Conservation (phyloP, 2,797 vertebrate species). For the Octomys mimax region DNA sequence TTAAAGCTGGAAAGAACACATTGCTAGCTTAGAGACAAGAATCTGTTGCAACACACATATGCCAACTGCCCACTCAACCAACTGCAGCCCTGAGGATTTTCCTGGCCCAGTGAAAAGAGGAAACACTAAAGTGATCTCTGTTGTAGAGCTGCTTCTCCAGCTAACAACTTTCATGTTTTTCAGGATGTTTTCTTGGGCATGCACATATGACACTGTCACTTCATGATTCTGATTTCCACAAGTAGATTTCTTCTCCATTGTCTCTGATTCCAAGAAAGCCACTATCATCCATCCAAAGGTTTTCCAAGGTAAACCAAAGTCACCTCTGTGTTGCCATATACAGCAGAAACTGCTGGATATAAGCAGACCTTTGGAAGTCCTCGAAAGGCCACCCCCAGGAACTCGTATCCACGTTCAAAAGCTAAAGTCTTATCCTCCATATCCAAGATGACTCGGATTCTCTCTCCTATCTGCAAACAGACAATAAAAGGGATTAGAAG, state of each 20-base stretch:
- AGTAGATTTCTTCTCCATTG: conserved; percentile 86
- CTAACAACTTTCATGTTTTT: conserved; percentile 78
- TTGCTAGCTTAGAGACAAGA: conserved; percentile 84
- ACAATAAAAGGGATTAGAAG: conserved; percentile 66
- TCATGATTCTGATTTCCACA: conserved; percentile 86
- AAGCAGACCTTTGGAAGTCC: conserved; percentile 98
- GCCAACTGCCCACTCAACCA: conserved; percentile 89
- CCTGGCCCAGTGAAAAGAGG: conserved; percentile 88
- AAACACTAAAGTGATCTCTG: conserved; percentile 84
- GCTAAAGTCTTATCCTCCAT: conserved; percentile 99
- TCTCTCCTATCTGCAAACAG: conserved; percentile 97
- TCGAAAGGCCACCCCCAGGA: conserved; percentile 98
- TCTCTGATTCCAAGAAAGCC: conserved; percentile 80
- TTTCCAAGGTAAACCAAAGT: conserved; percentile 99
- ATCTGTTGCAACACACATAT: conserved; percentile 87
- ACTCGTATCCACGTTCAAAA: conserved; percentile 99
- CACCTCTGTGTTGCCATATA: conserved; percentile 99
- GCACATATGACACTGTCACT: conserved; percentile 82
- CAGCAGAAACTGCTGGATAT: conserved; percentile 98
- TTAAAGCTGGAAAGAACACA: conserved; percentile 84
- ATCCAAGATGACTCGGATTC: conserved; percentile 99
- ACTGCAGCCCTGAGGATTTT: conserved; percentile 90
- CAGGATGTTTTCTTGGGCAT: conserved; percentile 85
- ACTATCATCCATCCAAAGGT: conserved; percentile 96
- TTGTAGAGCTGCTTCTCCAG: conserved; percentile 86